phyloP scores from a whole-genome alignment of 2,888 invertebrate species.

The Ditula angustiorana region DNA sequence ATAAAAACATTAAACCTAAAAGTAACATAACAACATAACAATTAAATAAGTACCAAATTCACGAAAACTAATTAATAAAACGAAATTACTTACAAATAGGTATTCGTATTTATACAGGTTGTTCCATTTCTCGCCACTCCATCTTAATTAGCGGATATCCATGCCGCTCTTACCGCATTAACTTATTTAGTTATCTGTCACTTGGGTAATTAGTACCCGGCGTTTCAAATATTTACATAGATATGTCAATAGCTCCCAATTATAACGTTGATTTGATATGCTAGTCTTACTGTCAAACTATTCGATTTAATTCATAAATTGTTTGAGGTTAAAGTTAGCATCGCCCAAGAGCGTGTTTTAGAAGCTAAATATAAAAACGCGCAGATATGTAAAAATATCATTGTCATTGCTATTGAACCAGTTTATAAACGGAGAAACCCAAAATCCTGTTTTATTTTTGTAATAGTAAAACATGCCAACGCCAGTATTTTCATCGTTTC shows the following conservation, averaged over 20 bases:
- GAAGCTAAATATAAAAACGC: conserved; percentile 5
- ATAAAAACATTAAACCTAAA: no score
- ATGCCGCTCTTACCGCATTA: neutral
- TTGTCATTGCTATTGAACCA: neutral
- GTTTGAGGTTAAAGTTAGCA: neutral
- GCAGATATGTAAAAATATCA: neutral
- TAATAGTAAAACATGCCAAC: no score
- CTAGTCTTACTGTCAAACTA: neutral
- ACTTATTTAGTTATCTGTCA: conserved; percentile 5
- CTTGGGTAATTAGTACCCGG: neutral
- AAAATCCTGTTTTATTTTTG: no score
- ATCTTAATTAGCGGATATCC: conserved; percentile 9
- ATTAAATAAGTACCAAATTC: no score
- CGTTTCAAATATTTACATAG: neutral
- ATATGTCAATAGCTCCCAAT: neutral
- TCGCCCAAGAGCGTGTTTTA: neutral
- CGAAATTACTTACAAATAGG: neutral
- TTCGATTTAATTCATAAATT: neutral
- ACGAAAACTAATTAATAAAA: neutral
- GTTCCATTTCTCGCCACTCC: neutral
- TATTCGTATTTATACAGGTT: conserved; percentile 17
- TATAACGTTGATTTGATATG: neutral
- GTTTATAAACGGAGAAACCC: neutral
- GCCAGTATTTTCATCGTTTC: no score
- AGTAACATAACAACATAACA: no score